These are phyloP conservation scores for Tringa solitaria DNA, from an alignment of 2,113 vertebrate species.

Conservation along the genomic window DNA sequence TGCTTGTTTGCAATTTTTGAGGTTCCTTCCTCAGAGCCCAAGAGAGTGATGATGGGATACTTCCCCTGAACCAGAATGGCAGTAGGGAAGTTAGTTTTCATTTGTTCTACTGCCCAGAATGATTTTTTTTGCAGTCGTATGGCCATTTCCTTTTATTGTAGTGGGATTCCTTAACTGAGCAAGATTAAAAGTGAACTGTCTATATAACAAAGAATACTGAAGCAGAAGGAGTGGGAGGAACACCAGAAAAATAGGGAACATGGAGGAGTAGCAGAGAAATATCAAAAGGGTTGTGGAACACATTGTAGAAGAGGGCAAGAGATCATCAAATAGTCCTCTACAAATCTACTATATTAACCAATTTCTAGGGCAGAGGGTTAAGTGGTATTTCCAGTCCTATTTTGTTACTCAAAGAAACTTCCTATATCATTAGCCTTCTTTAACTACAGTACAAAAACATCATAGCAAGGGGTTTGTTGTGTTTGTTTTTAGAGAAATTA, in stretches of 20 bases:
- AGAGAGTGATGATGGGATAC: background rate
- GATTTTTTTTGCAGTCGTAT: background rate
- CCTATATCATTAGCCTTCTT: constrained; percentile 49
- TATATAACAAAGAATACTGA: background rate
- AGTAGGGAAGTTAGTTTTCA: background rate
- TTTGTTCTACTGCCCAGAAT: background rate
- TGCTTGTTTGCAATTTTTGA: background rate
- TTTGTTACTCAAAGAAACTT: constrained; percentile 38
- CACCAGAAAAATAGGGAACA: constrained; percentile 10
- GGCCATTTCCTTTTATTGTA: background rate
- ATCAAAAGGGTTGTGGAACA: background rate
- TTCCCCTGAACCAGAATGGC: background rate
- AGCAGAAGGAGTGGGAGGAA: constrained; percentile 47
- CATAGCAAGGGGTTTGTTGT: background rate
- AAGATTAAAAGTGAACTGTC: constrained; percentile 49
- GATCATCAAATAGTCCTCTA: constrained; percentile 46
- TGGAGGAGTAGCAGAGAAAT: constrained; percentile 46
- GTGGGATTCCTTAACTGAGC: constrained; percentile 29
- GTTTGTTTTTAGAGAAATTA: constrained; percentile 16
- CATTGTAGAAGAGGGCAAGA: constrained; percentile 4
- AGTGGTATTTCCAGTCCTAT: constrained; percentile 54
- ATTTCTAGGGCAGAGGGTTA: constrained; percentile 59
- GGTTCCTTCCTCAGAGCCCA: background rate
- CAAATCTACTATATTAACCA: constrained; percentile 53
- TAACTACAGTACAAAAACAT: background rate